Conservation (phyloP, 92 coral and sea anemone species). For the Epizoanthus scotinus region DNA sequence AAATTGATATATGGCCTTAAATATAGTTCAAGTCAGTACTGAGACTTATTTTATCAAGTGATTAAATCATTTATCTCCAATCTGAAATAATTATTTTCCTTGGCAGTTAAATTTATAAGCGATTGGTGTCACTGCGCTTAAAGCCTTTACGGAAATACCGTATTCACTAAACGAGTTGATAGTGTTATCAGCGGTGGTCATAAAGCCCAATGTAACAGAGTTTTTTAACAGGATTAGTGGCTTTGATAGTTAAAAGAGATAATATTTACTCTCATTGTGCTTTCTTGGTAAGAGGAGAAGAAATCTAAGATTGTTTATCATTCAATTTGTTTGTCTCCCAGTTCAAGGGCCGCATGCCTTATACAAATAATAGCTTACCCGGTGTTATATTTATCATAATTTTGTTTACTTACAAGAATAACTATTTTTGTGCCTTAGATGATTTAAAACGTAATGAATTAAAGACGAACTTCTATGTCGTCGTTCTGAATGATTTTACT, state of each 20-base stretch:
- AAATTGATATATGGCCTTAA: neutral
- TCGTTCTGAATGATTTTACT: slow-evolving; percentile 1
- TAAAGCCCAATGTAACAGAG: slow-evolving; percentile 22
- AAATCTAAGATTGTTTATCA: slow-evolving; percentile 1
- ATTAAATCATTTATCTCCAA: neutral
- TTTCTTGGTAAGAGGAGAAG: slow-evolving; percentile 6
- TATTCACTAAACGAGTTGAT: slow-evolving; percentile 2
- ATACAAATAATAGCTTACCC: neutral
- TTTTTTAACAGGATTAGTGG: slow-evolving; percentile 12
- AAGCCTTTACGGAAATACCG: neutral
- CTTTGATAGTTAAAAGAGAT: slow-evolving; percentile 20
- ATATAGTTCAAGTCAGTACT: neutral
- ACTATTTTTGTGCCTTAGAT: neutral
- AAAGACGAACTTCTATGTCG: neutral
- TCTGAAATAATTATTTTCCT: slow-evolving; percentile 2
- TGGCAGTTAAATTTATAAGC: neutral
- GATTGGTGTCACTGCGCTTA: neutral
- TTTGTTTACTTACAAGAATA: slow-evolving; percentile 10
- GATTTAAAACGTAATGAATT: slow-evolving; percentile 6
- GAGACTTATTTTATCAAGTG: neutral
- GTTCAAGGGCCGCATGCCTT: slow-evolving; percentile 9
- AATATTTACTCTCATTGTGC: slow-evolving; percentile 17
- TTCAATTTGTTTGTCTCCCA: slow-evolving; percentile 10
- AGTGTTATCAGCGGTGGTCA: neutral
- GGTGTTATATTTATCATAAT: neutral